Conservation (phyloP, 1,140 invertebrate genomes). For the Drosophila erecta region DNA sequence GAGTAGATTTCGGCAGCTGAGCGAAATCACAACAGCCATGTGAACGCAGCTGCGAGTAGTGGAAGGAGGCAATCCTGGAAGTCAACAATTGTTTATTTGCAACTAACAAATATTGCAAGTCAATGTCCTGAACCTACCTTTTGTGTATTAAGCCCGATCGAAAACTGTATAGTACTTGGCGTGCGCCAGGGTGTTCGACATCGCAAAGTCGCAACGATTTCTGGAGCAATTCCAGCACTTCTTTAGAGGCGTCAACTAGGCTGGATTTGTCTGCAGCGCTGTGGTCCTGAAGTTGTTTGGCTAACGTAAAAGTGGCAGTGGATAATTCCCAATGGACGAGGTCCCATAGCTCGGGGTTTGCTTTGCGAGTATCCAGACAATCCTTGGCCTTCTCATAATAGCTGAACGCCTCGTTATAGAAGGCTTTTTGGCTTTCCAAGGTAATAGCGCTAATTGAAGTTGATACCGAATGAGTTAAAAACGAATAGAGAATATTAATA, state of each 20-base stretch:
- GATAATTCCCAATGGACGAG: conserved; percentile 93
- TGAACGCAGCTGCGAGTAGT: conserved; percentile 90
- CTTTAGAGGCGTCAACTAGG: conserved; percentile 84
- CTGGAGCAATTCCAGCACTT: conserved; percentile 90
- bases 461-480: background rate
- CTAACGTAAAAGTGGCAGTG: conserved; percentile 91
- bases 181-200: conserved; percentile 88
- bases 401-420: conserved; percentile 76
- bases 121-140: conserved; percentile 84
- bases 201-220: conserved; percentile 92
- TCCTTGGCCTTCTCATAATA: conserved; percentile 80
- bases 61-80: conserved; percentile 87
- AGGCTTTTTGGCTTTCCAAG: conserved; percentile 67
- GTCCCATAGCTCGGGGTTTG: conserved; percentile 90
- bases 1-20: conserved; percentile 86
- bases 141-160: conserved; percentile 92
- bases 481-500: background rate
- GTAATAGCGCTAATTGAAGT: conserved; percentile 41
- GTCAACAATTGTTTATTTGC: background rate
- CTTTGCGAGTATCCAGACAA: conserved; percentile 87
- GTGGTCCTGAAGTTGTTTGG: conserved; percentile 91
- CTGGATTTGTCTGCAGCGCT: conserved; percentile 84
- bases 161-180: conserved; percentile 92
- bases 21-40: conserved; percentile 46
- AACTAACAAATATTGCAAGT: conserved; percentile 63